phyloP scores from a whole-genome alignment of 1,140 invertebrate genomes.

The Drosophila mayri region DNA sequence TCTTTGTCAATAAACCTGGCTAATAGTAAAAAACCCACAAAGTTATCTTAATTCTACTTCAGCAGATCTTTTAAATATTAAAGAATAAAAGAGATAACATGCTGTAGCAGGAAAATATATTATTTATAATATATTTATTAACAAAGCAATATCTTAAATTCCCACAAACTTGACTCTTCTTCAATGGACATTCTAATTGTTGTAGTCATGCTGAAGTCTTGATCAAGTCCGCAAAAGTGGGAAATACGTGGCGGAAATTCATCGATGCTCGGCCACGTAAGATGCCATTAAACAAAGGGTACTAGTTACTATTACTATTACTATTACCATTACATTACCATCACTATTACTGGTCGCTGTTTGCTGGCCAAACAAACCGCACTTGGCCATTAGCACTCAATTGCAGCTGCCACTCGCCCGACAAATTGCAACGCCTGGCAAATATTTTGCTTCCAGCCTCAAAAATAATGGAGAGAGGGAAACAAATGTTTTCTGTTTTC shows the following conservation, averaged over 20 bases:
- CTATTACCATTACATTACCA: neutral
- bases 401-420: constrained; percentile 16
- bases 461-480: neutral
- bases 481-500: constrained; percentile 26
- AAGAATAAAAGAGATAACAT: no score
- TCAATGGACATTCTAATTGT: neutral
- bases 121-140: no score
- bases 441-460: constrained; percentile 14
- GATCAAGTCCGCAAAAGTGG: neutral
- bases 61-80: no score
- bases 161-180: neutral
- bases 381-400: constrained; percentile 19
- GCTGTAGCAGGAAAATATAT: no score
- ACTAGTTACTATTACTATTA: constrained; percentile 2
- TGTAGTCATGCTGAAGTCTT: neutral
- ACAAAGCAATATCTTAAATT: neutral
- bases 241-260: neutral
- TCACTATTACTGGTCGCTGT: neutral
- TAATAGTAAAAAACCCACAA: no score
- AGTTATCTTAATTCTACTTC: no score
- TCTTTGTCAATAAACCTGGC: no score
- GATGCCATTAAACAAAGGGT: neutral
- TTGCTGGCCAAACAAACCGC: constrained; percentile 21
- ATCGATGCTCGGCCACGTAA: constrained; percentile 7
- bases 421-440: constrained; percentile 8